These are phyloP conservation scores for Semaprochilodus insignis DNA, from an alignment of 2,797 vertebrate genomes.

Conservation along the genomic window DNA sequence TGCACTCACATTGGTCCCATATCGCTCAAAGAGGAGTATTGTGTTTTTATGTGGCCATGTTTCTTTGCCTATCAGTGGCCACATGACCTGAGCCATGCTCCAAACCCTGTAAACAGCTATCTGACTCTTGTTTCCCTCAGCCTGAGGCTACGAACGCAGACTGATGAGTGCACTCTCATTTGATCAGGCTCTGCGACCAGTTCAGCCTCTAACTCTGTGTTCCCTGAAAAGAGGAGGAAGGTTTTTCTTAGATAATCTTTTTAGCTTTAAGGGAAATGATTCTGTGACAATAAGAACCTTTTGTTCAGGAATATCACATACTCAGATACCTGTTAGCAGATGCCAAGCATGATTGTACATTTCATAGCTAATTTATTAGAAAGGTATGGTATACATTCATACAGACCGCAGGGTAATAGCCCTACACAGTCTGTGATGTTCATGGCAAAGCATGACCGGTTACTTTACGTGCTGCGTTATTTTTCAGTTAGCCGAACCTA, in stretches of 20 bases:
- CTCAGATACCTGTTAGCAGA: background rate
- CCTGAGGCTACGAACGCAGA: conserved; percentile 28
- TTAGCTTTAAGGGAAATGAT: background rate
- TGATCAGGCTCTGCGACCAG: conserved; percentile 37
- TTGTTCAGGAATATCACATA: background rate
- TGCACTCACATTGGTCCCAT: background rate
- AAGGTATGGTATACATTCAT: too few relatives aligned
- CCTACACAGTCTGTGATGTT: too few relatives aligned
- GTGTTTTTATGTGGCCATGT: conserved; percentile 29
- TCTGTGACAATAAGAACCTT: background rate
- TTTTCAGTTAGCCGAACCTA: too few relatives aligned
- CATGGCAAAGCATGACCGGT: too few relatives aligned
- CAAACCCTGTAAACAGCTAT: conserved; percentile 47
- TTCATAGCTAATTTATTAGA: too few relatives aligned
- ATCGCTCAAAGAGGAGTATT: background rate
- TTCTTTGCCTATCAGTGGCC: conserved; percentile 28
- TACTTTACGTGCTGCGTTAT: too few relatives aligned
- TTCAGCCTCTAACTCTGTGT: conserved; percentile 15
- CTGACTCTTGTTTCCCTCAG: conserved; percentile 35
- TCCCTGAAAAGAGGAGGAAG: conserved; percentile 17
- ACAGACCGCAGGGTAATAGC: too few relatives aligned
- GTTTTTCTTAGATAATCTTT: conserved; percentile 3
- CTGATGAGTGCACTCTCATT: conserved; percentile 45
- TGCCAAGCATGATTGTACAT: too few relatives aligned
- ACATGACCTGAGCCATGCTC: conserved; percentile 37